These are phyloP conservation scores for Carabus problematicus DNA, from an alignment of 2,888 invertebrate genomes.

Conservation along the genomic window DNA sequence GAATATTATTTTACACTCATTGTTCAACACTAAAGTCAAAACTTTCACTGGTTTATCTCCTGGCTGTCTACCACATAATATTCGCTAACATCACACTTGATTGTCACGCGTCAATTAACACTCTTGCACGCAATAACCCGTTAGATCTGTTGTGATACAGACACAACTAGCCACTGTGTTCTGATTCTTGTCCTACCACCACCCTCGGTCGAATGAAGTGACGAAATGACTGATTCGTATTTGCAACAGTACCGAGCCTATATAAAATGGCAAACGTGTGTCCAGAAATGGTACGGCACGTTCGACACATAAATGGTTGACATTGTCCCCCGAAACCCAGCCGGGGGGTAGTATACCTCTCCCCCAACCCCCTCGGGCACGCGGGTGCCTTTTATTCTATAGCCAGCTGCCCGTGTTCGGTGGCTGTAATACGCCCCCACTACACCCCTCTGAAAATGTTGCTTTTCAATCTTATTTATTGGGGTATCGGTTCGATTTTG, in stretches of 20 bases:
- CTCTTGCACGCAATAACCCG: too few species aligned
- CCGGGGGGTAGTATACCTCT: constrained; percentile 57
- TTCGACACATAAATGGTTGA: constrained; percentile 57
- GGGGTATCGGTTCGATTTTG: constrained; percentile 48
- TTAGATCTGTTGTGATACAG: too few species aligned
- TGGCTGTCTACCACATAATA: too few species aligned
- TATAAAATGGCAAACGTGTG: constrained; percentile 47
- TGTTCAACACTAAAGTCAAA: too few species aligned
- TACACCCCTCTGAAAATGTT: constrained; percentile 50
- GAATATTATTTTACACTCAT: too few species aligned
- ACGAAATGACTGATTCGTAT: constrained; percentile 41
- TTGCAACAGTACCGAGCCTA: constrained; percentile 32
- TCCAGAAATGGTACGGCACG: constrained; percentile 56
- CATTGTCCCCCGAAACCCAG: constrained; percentile 52
- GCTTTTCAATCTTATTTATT: constrained; percentile 59
- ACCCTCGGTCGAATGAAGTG: constrained; percentile 31
- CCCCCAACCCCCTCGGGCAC: constrained; percentile 59
- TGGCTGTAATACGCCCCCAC: constrained; percentile 56
- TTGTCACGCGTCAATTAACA: constrained; percentile 1
- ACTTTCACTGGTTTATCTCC: neutral
- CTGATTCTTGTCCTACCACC: neutral
- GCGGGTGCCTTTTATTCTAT: constrained; percentile 57
- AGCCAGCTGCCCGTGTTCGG: constrained; percentile 55
- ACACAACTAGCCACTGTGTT: too few species aligned
- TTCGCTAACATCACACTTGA: neutral